Evolutionary conservation across 64 coral and sea anemone species (phyloP), one percentile per base, ranked within the genome.

Genomic region (Pocillopora verrucosa): DNA sequence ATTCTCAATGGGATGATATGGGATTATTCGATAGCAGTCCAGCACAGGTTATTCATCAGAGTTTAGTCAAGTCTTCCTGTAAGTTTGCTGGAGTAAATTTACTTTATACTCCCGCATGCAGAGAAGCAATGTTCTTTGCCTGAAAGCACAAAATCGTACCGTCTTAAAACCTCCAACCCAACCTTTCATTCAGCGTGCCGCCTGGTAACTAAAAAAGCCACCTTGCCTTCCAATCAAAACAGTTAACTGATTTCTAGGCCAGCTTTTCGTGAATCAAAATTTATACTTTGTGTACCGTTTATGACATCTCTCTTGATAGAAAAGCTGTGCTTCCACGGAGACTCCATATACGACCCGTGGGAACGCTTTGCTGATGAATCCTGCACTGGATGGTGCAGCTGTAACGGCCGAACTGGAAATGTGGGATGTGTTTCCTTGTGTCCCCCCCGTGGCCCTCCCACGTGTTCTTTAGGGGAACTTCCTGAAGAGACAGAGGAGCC

Each of bases 391-490:
- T 85, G 61, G 20, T 85, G 82, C 65, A 51, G 11, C 19, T 85
- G 82, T 22, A 85, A 85, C 68, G 82, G 82, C 11, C 4, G 12
- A 0, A 85, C 11, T 24, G 82, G 82, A 13, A 10, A 14, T 35
- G 82, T 85, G 41, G 37, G 10, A 6, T 85, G 82, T 57, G 82
- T 85, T 20, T 70, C 82, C 37, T n/a, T 85, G 63, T 85, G 82
- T 41, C 82, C 64, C 6, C 82, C 65, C 16, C 11, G 20, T 4
- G 24, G 9, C 62, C 11, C 20, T 4, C 36, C 36, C 1, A 56
- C 13, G 20, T 85, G 82, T 65, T 1, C 35, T 36, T 65, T 11
- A 19, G 82, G 82, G 25, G 35, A 68, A 24, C 2, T 25, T 3
- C 36, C 13, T 13, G 37, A 25, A 38, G 72, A 11, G 20, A 16